These are phyloP conservation scores for Drosophila tristis DNA, from an alignment of 1,140 invertebrate genomes.

Conservation along the genomic window DNA sequence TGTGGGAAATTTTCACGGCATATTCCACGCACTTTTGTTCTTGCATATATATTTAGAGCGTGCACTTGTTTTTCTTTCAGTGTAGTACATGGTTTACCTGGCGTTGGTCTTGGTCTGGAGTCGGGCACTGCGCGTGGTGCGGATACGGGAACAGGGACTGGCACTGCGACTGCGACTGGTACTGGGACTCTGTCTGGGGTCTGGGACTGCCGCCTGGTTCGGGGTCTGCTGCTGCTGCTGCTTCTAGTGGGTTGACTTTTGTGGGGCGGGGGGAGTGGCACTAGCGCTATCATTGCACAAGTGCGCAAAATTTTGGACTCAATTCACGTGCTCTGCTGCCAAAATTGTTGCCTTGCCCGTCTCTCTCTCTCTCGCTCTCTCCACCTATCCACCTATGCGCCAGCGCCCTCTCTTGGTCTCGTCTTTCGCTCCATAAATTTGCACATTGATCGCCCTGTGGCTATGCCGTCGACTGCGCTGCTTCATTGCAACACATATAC, in stretches of 20 bases:
- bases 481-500: constrained; percentile 20
- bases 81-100: constrained; percentile 50
- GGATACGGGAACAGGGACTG: neutral
- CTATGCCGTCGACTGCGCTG: constrained; percentile 39
- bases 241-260: constrained; percentile 14
- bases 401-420: constrained; percentile 19
- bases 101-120: constrained; percentile 29
- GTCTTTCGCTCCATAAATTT: constrained; percentile 77
- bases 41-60: too few relatives aligned
- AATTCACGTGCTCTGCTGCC: constrained; percentile 79
- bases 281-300: constrained; percentile 76
- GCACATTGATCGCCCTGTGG: constrained; percentile 75
- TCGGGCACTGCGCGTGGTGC: neutral
- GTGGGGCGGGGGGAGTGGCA: neutral
- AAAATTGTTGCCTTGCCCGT: constrained; percentile 65
- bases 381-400: constrained; percentile 12
- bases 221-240: constrained; percentile 17
- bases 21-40: too few relatives aligned
- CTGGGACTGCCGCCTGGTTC: constrained; percentile 32
- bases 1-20: constrained; percentile 3
- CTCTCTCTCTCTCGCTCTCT: constrained; percentile 11
- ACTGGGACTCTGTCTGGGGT: neutral
- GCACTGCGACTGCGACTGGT: neutral
- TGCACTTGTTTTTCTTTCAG: neutral
- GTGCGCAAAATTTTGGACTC: constrained; percentile 81